These are phyloP conservation scores for Micoletzkya japonica DNA, from an alignment of 2,888 invertebrate genomes.

Conservation along the genomic window DNA sequence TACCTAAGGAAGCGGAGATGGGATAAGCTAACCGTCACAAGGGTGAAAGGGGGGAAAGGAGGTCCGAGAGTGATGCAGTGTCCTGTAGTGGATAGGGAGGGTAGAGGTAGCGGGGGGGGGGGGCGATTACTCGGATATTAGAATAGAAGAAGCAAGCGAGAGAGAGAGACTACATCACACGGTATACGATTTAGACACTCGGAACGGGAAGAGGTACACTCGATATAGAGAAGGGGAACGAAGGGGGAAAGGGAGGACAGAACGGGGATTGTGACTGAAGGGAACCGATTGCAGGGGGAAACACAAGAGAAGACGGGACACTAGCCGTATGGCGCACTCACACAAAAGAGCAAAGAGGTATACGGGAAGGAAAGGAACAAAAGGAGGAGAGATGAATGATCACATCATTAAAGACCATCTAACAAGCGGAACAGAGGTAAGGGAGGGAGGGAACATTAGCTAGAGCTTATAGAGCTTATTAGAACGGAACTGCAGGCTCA, in stretches of 20 bases:
- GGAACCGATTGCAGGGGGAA: neutral
- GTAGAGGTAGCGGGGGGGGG: neutral
- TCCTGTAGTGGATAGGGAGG: slow-evolving; percentile 1
- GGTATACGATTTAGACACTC: neutral
- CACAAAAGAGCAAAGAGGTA: neutral
- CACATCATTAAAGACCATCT: neutral
- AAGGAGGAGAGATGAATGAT: neutral
- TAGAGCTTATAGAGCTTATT: too few relatives aligned
- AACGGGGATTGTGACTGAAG: slow-evolving; percentile 6
- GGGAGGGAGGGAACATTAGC: neutral
- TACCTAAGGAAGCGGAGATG: neutral
- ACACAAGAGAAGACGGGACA: neutral
- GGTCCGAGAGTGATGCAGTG: slow-evolving; percentile 18
- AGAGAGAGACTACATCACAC: slow-evolving; percentile 8
- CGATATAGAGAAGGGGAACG: neutral
- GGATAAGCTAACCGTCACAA: neutral
- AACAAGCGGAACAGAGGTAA: neutral
- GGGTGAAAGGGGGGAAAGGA: neutral
- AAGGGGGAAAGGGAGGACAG: neutral
- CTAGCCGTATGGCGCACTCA: neutral
- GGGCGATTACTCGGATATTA: neutral
- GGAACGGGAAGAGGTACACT: slow-evolving; percentile 4
- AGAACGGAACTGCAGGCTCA: too few relatives aligned
- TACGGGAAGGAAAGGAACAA: slow-evolving; percentile 3
- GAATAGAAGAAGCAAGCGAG: slow-evolving; percentile 6